Evolutionary conservation across 1,140 invertebrate species (phyloP), one percentile per base, ranked within the genome.

Genomic region (Trichogramma pretiosum): DNA sequence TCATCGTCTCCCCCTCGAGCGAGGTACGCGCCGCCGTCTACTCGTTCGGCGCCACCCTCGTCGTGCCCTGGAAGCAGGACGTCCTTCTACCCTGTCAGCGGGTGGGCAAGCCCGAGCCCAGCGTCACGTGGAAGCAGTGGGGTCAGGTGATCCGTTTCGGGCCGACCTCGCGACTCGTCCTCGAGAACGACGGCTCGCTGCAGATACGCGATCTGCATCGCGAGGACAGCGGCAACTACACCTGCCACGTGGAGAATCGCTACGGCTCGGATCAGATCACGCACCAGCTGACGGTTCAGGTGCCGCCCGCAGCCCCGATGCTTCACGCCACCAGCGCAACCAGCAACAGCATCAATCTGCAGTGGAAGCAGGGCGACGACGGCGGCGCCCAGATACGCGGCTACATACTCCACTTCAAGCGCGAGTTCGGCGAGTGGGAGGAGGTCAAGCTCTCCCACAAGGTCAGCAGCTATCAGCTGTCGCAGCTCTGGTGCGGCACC

Each of bases 341-440:
- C 2, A 76, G 73, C 49, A 72, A 70, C 47, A 76, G 74, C 10
- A 75, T 78, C 43, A 72, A 74, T 50, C 66, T 77, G 19, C 74
- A 78, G 40, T 76, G 77, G 75, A 73, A 75, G 52, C 62, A 72
- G 40, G 65, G 70, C 1, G 75, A 78, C 39, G 69, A 70, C 50
- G 75, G 77, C 10, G 72, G 70, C 11, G 64, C 75, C 5, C 66
- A 72, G 18, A 71, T 79, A 35, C 64, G 67, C 13, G 87, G 86
- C 17, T 90, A 89, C 65, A 83, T 89, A 3, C 84, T 90, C 19
- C 88, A 90, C 69, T 90, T 87, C 63, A 90, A 90, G 65, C 74
- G 85, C n/a, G 85, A 89, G 53, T 84, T 84, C 56, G 87, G 88
- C 0, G 88, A 90, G 58, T 90, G 87, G 87, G 86, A 90, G 63